A percentile compares a stretch with the other conserved stretches of the same genome.
Evolutionary conservation across 2,797 vertebrate species (phyloP).

Genomic region (Catostomus latipinnis): DNA sequence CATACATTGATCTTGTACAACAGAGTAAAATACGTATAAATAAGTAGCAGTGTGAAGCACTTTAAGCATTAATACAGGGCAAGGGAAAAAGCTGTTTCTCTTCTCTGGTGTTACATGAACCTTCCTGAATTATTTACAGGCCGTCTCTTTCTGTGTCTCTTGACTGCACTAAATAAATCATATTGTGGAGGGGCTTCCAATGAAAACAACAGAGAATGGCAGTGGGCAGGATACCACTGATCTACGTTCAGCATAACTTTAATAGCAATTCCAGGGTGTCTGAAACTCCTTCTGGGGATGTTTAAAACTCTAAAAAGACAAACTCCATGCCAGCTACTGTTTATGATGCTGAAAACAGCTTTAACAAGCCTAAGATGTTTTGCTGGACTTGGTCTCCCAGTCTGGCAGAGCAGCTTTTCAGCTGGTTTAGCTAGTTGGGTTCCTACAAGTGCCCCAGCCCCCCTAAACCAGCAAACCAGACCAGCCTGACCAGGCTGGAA

Average conservation of each 20-base stretch:
- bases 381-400: too few species aligned
- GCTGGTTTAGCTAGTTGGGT: too few species aligned
- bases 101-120: conserved; percentile 72
- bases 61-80: conserved; percentile 38
- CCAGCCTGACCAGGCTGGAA: too few species aligned
- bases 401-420: too few species aligned
- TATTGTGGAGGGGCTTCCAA: conserved; percentile 38
- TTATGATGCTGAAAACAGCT: too few species aligned
- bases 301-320: background rate
- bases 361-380: too few species aligned
- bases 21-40: background rate
- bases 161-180: conserved; percentile 77
- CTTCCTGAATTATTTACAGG: conserved; percentile 89
- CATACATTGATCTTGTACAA: background rate
- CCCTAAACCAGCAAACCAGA: too few species aligned
- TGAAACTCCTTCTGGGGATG: background rate
- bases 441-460: too few species aligned
- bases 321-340: too few species aligned
- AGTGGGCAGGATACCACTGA: background rate
- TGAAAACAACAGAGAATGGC: conserved; percentile 7
- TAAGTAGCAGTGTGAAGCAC: conserved; percentile 22
- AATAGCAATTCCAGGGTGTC: background rate
- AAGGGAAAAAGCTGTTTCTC: conserved; percentile 38
- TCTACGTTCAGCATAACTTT: background rate
- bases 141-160: conserved; percentile 67